Base-by-base conservation (phyloP, 2,888 invertebrate genomes). In the Drosophila seclusa region DNA sequence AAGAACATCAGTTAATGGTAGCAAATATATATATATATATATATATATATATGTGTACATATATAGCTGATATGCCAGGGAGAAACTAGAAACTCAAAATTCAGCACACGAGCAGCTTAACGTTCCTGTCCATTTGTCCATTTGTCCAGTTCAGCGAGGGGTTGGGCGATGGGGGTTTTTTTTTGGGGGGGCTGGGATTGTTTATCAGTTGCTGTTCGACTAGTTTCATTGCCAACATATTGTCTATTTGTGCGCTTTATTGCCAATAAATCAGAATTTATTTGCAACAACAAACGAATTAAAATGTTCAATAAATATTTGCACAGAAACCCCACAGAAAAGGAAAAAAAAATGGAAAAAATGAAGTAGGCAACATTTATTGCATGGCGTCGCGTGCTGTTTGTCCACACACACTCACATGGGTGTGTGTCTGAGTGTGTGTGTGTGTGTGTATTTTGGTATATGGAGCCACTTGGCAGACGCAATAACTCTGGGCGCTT, bases 251-350 rank as follows among this genome's bases (percentile, higher is more conserved):
- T 79, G 83, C 73, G 87, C 85, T 91, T 92, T 92, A 92, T 92
- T 92, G 90, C 91, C 92, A 92, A 92, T 92, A 92, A 92, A 92
- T 92, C 92, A 92, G 92, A 92, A 92, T 92, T 92, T 92, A 92
- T 92, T 92, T 92, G 92, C 92, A 91, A 92, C 92, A 91, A 91
- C 84, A 92, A 91, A 90, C 83, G 91, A 92, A 92, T 92, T 92
- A 92, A 92, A 92, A 92, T 91, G 92, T 92, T 92, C 93, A 92
- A 92, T 92, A 92, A 92, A 92, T 92, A 92, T 91, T 87, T 92
- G 92, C 87, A 91, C 73, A 78, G 83, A 55, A 59, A 36, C 63
- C 68, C 83, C 40, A 27, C 38, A 55, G 48, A 62, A 31, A 6
- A 11, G 6, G 5, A 52, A 21, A 63, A 29, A 27, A 55, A 27